Conservation (phyloP, 2,888 invertebrate genomes). For the Rosalia funebris region DNA sequence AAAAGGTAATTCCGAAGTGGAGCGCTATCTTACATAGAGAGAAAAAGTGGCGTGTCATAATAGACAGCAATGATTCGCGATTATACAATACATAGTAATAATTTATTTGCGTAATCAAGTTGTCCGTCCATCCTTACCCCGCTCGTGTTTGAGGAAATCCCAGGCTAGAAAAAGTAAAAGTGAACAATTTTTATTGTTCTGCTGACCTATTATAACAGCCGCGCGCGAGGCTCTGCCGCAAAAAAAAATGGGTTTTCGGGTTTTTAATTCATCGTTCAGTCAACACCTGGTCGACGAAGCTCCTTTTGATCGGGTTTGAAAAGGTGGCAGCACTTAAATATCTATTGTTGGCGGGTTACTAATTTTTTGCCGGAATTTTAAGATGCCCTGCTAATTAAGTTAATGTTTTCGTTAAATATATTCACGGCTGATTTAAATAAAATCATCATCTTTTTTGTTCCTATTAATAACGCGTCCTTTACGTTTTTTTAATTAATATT, state of each 20-base stretch:
- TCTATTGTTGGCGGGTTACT: too few relatives aligned
- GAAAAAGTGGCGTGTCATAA: neutral
- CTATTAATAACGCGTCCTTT: too few relatives aligned
- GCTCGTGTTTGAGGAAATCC: constrained; percentile 17
- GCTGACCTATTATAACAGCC: constrained; percentile 1
- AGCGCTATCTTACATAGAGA: neutral
- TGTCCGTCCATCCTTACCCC: neutral
- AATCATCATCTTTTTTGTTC: too few relatives aligned
- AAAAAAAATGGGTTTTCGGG: neutral
- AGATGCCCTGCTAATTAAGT: too few relatives aligned
- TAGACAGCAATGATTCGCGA: neutral
- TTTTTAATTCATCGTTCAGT: neutral
- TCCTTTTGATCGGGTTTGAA: too few relatives aligned
- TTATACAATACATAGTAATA: constrained; percentile 2
- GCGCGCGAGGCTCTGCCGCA: too few relatives aligned
- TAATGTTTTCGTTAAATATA: too few relatives aligned
- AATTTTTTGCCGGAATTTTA: too few relatives aligned
- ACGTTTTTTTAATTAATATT: too few relatives aligned
- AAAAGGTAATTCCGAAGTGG: neutral
- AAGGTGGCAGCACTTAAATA: too few relatives aligned
- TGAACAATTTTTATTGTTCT: constrained; percentile 8
- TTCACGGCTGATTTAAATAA: too few relatives aligned
- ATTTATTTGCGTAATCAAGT: constrained; percentile 1
- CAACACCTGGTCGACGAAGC: constrained; percentile 3
- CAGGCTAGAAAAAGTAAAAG: constrained; percentile 19